Base-by-base conservation (phyloP, 1,140 invertebrate species). In the Araneus ventricosus region DNA sequence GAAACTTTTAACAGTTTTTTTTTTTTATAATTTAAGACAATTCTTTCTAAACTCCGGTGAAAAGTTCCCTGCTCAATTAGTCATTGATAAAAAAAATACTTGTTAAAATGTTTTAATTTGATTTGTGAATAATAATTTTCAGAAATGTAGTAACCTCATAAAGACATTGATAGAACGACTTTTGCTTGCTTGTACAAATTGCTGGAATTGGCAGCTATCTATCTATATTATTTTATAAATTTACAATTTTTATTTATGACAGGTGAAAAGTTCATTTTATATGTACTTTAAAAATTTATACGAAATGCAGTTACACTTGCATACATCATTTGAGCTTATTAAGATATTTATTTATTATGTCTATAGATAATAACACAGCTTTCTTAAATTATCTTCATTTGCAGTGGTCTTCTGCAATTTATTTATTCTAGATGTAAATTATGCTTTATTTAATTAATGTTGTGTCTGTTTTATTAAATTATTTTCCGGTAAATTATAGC, bases 311-410 rank as follows among this genome's bases (percentile, higher is more conserved):
- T 27, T n/a, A 67, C 27, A 67, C n/a, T 22, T 75, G 70, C 70
- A 75, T 75, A 7, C 70, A 37, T 30, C 20, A 75, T 30, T 75
- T 75, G 70, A 75, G 70, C 70, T 75, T 75, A 75, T 75, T 20
- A 22, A 70, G 37, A 75, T 75, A 20, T 75, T 75, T 75, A 75
- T 75, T 37, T 75, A 34, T 20, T 37, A 34, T 75, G 34, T 63
- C 24, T 63, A n/a, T 63, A n/a, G n/a, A 63, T 24, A 63, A 63
- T 63, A 6, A 24, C 10, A 52, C 10, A 52, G 10, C 10, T 52
- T 52, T 52, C 14, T 52, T 14, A 52, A 52, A 52, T 52, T 52
- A 14, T 17, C 45, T 52, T 52, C 17, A 52, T 52, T 52, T 52
- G 45, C 45, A 52, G 45, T 52, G 17, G 20, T 63, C 59, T 63